Base-by-base conservation (phyloP, 2,797 vertebrate genomes). In the Cebuella pygmaea region DNA sequence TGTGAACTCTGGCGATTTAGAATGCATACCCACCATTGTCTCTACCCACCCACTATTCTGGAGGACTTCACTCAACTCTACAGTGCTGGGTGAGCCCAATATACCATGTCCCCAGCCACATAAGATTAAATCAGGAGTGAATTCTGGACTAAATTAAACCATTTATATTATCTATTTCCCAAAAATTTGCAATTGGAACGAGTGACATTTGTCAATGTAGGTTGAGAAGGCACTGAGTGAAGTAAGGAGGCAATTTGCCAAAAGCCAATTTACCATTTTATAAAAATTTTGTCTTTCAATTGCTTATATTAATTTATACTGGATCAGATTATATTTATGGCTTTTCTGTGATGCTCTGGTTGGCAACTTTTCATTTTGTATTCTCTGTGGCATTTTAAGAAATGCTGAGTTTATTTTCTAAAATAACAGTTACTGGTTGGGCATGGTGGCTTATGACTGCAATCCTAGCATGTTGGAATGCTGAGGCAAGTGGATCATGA, bases 171-270 rank as follows among this genome's bases (percentile, higher is more conserved):
- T 88, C 50, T 88, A 14, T 93, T 79, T 94, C 50, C 59, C 52
- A 86, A 82, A 67, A 93, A 86, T 88, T 30, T 94, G n/a, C 81
- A 85, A 52, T 75, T 93, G 48, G 44, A 96, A 94, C 26, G 36
- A 70, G 30, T 94, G 92, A 84, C 61, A 80, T 87, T 74, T 81
- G 90, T 78, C 64, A 90, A 9, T 64, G 50, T 79, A 94, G 61
- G 10, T 33, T 76, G 22, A 81, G 76, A 50, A 64, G 46, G n/a
- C 92, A 52, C 26, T 57, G 7, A 85, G 30, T 91, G 41, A 19
- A 88, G n/a, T 50, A 61, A 96, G 30, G 17, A 90, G 87, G 70
- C 61, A 76, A 57, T 76, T 46, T 96, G 19, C 41, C 44, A 85
- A 88, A 91, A 61, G 30, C 10, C 48, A 67, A 79, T 67, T 92